Conservation (phyloP, 2,797 vertebrate species). For the Tiaroga cobitis region DNA sequence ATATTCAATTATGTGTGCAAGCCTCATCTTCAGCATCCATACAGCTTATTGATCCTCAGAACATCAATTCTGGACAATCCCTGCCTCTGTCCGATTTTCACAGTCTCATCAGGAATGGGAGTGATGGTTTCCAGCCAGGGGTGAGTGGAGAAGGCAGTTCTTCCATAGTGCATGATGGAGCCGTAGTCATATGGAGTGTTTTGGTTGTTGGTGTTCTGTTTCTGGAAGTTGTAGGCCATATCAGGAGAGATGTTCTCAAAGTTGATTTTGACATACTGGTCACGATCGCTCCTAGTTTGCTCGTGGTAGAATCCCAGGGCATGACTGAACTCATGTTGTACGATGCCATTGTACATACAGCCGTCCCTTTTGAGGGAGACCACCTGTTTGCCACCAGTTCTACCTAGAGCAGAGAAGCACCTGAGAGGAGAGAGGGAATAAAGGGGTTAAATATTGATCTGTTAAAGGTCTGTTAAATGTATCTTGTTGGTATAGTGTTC, state of each 20-base stretch:
- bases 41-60: slow-evolving; percentile 58
- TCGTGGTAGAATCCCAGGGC: slow-evolving; percentile 76
- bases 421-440: too few relatives aligned
- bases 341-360: too few relatives aligned
- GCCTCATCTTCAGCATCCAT: slow-evolving; percentile 33
- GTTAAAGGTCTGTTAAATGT: too few relatives aligned
- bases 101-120: slow-evolving; percentile 51
- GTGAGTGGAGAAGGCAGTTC: slow-evolving; percentile 49
- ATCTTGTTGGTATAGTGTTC: not conserved
- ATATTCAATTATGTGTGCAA: too few relatives aligned
- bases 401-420: too few relatives aligned
- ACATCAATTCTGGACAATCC: slow-evolving; percentile 55
- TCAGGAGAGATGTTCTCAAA: slow-evolving; percentile 68
- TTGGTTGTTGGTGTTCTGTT: slow-evolving; percentile 71
- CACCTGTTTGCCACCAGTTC: too few relatives aligned
- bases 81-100: slow-evolving; percentile 50
- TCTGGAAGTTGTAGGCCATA: slow-evolving; percentile 67
- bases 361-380: too few relatives aligned
- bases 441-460: too few relatives aligned
- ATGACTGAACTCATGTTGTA: slow-evolving; percentile 62
- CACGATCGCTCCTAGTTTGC: slow-evolving; percentile 77
- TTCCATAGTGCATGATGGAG: slow-evolving; percentile 79
- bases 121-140: slow-evolving; percentile 54
- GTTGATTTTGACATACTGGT: slow-evolving; percentile 73
- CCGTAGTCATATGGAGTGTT: slow-evolving; percentile 72